These are phyloP conservation scores for Vannuccia rotundouncinata DNA, from an alignment of 2,888 invertebrate species.

Conservation along the genomic window DNA sequence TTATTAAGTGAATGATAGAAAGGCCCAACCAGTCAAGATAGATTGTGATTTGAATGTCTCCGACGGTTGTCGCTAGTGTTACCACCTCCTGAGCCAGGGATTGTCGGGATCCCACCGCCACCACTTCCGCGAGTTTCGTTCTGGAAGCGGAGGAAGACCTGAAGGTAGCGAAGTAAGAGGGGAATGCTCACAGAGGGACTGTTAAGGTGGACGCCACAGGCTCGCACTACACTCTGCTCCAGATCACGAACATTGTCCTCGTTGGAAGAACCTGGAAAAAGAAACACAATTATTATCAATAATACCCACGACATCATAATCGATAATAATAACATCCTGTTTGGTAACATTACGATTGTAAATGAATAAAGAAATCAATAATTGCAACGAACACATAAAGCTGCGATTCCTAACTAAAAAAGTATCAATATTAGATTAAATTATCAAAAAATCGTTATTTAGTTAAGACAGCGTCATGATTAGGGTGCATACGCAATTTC, in stretches of 20 bases:
- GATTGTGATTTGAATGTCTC: not conserved
- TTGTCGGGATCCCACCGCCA: not conserved
- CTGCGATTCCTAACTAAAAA: too few species aligned
- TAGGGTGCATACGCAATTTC: too few species aligned
- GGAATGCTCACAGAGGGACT: not conserved
- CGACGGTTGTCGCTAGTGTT: not conserved
- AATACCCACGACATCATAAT: too few species aligned
- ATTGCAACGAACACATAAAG: too few species aligned
- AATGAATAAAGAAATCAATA: too few species aligned
- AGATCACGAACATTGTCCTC: not conserved
- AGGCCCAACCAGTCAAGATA: not conserved
- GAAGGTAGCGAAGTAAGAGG: not conserved
- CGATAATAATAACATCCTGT: too few species aligned
- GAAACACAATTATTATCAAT: too few species aligned
- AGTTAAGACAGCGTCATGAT: too few species aligned
- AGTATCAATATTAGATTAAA: too few species aligned
- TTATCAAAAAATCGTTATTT: too few species aligned
- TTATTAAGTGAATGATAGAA: not conserved
- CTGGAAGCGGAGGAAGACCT: slow-evolving; percentile 6
- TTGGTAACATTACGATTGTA: too few species aligned
- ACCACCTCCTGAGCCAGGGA: not conserved
- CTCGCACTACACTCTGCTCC: not conserved
- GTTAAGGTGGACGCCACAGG: slow-evolving; percentile 1
- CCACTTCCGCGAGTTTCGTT: not conserved
- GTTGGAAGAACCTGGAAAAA: not conserved